Evolutionary conservation across 92 coral and sea anemone genomes (phyloP).

Genomic region (Galaxea fascicularis): DNA sequence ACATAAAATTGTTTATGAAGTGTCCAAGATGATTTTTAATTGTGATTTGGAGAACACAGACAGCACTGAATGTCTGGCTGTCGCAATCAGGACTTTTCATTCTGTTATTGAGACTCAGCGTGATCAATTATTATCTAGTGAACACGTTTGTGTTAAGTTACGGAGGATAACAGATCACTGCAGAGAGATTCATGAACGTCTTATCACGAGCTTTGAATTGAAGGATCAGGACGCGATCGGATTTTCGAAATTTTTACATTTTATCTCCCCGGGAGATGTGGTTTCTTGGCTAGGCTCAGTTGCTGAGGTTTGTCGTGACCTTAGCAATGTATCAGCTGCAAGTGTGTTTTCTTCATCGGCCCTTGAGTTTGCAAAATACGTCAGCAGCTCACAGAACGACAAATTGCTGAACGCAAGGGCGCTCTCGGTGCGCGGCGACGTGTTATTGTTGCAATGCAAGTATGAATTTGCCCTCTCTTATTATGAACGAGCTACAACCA

Average conservation of each 20-base stretch:
- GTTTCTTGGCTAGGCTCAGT: conserved; percentile 14
- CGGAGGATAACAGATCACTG: conserved; percentile 6
- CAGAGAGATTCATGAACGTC: neutral
- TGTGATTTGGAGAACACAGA: neutral
- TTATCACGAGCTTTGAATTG: neutral
- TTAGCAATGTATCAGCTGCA: neutral
- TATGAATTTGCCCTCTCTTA: neutral
- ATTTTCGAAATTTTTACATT: neutral
- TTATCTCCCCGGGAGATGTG: neutral
- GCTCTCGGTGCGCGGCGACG: neutral
- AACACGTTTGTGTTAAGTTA: neutral
- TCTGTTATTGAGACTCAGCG: neutral
- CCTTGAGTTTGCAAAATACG: neutral
- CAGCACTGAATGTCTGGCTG: neutral
- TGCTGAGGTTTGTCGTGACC: neutral
- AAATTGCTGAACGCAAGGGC: neutral
- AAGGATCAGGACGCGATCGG: neutral
- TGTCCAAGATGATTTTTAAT: neutral
- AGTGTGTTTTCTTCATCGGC: conserved; percentile 10
- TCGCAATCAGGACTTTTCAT: neutral
- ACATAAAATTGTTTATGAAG: conserved; percentile 8
- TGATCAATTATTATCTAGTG: neutral
- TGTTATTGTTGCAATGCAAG: neutral
- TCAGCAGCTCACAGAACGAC: neutral
- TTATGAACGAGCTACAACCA: neutral